These are phyloP conservation scores for Luidia sarsii DNA, from an alignment of 53 echinoderm and acorn worm genomes.

Conservation along the genomic window DNA sequence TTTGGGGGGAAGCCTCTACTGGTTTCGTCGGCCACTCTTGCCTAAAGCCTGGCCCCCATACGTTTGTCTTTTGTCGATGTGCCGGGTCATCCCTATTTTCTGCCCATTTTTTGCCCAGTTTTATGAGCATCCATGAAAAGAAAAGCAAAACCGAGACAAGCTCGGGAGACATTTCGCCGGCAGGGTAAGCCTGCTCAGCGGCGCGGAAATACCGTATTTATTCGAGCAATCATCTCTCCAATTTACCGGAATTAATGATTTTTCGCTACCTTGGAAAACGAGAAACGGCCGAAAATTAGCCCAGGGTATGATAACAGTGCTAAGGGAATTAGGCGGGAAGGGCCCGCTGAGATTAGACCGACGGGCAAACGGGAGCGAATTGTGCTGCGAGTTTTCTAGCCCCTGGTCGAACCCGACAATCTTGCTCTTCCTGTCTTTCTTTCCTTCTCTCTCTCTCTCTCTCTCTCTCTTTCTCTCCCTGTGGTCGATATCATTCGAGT, in stretches of 20 bases:
- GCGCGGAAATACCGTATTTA: conserved; percentile 50
- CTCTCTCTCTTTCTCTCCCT: no score
- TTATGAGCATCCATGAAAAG: conserved; percentile 40
- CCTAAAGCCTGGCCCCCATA: background rate
- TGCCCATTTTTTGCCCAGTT: conserved; percentile 5
- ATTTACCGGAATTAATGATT: conserved; percentile 61
- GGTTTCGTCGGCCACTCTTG: no score
- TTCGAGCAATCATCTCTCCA: conserved; percentile 44
- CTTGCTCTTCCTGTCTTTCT: no score
- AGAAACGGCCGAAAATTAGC: conserved; percentile 37
- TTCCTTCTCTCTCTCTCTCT: no score
- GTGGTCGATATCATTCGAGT: conserved; percentile 23
- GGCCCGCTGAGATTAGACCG: conserved; percentile 8
- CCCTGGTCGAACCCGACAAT: background rate
- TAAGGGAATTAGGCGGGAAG: conserved; percentile 38
- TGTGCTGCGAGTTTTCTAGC: background rate
- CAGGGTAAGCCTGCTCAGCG: conserved; percentile 27
- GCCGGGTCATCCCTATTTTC: background rate
- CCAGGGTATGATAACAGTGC: conserved; percentile 50
- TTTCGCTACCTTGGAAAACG: conserved; percentile 43
- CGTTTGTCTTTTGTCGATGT: background rate
- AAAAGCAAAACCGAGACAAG: background rate
- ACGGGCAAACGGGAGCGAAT: background rate
- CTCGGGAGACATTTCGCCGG: conserved; percentile 9
- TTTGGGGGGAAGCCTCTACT: no score